Conservation (phyloP, 2,888 invertebrate genomes). For the Ectobius pallidus region DNA sequence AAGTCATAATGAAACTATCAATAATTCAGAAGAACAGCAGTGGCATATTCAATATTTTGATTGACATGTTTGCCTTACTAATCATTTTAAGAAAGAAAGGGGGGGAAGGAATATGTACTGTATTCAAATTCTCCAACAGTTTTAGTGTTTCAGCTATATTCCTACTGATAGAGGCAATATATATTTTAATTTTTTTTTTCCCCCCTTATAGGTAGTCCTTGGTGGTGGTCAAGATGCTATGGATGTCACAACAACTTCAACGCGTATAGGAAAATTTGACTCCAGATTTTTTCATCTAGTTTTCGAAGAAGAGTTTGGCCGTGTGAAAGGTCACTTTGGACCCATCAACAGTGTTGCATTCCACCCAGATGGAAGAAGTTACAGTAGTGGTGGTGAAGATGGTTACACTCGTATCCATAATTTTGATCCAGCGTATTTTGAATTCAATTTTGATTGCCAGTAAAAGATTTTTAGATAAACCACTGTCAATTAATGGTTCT, state of each 20-base stretch:
- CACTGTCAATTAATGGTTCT: no score
- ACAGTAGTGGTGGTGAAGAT: conserved; percentile 97
- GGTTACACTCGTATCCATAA: conserved; percentile 96
- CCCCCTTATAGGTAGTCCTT: conserved; percentile 76
- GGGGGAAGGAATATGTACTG: no score
- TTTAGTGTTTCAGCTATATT: no score
- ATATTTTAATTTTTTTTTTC: no score
- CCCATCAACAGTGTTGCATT: conserved; percentile 98
- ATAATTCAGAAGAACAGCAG: no score
- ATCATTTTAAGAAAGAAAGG: no score
- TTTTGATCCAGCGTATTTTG: conserved; percentile 96
- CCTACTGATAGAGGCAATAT: no score
- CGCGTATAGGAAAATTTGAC: conserved; percentile 96
- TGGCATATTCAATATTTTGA: no score
- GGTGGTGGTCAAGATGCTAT: conserved; percentile 99
- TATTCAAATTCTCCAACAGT: no score
- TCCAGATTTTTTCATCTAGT: conserved; percentile 92
- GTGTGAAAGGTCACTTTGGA: conserved; percentile 99
- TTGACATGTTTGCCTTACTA: no score
- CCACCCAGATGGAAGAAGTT: conserved; percentile 97
- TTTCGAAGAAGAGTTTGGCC: conserved; percentile 95
- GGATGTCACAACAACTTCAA: conserved; percentile 96
- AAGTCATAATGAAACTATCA: no score
- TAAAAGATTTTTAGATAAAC: no score
- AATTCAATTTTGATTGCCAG: conserved; percentile 88